phyloP scores from a whole-genome alignment of 2,888 invertebrate genomes.

The Raillietiella orientalis region DNA sequence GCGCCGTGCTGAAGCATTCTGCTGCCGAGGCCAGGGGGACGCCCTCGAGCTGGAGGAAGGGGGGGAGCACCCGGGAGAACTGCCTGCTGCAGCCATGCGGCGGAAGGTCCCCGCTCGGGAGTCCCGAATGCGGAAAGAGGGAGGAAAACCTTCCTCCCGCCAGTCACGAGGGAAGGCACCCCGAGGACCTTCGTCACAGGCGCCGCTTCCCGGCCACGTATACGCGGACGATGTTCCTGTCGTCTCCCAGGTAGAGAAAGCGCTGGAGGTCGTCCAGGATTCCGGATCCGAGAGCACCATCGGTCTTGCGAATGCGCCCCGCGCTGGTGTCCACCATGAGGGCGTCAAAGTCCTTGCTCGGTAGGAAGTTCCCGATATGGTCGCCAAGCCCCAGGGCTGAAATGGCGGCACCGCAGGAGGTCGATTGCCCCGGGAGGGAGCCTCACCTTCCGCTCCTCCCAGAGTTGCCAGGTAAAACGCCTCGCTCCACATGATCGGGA shows the following conservation, averaged over 20 bases:
- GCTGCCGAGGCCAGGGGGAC: no score
- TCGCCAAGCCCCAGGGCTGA: constrained; percentile 39
- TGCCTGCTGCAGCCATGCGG: no score
- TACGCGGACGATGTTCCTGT: constrained; percentile 40
- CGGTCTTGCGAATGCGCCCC: not conserved
- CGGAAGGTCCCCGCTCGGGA: no score
- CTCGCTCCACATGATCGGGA: constrained; percentile 30
- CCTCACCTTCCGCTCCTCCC: constrained; percentile 41
- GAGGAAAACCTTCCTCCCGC: no score
- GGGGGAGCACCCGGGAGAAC: no score
- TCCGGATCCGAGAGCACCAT: constrained; percentile 5
- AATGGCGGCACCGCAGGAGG: no score
- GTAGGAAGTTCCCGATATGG: constrained; percentile 38
- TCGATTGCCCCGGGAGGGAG: no score
- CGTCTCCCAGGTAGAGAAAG: constrained; percentile 45
- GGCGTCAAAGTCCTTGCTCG: constrained; percentile 63
- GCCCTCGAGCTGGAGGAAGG: no score
- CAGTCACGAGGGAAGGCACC: no score
- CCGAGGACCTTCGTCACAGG: no score
- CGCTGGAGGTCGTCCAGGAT: constrained; percentile 19
- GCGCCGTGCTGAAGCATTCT: no score
- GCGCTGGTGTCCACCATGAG: constrained; percentile 37
- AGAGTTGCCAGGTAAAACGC: constrained; percentile 54
- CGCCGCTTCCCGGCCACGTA: constrained; percentile 54
- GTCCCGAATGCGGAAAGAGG: no score